phyloP scores from a whole-genome alignment of 2,113 vertebrate genomes.

The Phalacrocorax brasilianus region DNA sequence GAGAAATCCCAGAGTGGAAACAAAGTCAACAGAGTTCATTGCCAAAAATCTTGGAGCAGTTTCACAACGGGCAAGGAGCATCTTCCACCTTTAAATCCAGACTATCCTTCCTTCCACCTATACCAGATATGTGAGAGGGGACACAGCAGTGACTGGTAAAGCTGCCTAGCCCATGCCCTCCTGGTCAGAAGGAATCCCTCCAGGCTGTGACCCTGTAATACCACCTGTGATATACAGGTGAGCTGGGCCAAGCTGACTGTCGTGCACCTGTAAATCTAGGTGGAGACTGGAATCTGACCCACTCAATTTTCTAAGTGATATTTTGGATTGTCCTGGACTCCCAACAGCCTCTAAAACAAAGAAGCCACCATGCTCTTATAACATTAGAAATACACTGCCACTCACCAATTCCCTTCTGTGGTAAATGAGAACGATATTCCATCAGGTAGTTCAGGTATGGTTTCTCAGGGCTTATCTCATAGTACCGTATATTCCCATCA shows the following conservation, averaged over 20 bases:
- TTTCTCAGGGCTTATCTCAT: constrained; percentile 86
- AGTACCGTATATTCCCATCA: constrained; percentile 92
- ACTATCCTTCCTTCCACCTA: neutral
- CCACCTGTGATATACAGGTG: neutral
- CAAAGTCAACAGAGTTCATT: neutral
- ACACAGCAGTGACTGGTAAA: neutral
- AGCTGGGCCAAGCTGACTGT: neutral
- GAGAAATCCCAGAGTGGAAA: neutral
- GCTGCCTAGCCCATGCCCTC: neutral
- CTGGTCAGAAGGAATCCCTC: neutral
- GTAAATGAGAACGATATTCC: constrained; percentile 84
- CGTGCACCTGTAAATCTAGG: neutral
- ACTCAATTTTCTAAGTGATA: neutral
- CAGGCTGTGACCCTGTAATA: neutral
- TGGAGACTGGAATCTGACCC: neutral
- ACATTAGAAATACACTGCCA: neutral
- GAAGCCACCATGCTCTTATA: neutral
- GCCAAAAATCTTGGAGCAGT: neutral
- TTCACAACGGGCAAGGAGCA: neutral
- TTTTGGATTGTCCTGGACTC: neutral
- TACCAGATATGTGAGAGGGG: neutral
- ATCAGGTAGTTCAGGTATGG: constrained; percentile 86
- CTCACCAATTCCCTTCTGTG: constrained; percentile 94
- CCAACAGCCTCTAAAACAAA: neutral
- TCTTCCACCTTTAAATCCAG: neutral